phyloP scores from a whole-genome alignment of 2,113 vertebrate species.

The Varanus komodoensis region DNA sequence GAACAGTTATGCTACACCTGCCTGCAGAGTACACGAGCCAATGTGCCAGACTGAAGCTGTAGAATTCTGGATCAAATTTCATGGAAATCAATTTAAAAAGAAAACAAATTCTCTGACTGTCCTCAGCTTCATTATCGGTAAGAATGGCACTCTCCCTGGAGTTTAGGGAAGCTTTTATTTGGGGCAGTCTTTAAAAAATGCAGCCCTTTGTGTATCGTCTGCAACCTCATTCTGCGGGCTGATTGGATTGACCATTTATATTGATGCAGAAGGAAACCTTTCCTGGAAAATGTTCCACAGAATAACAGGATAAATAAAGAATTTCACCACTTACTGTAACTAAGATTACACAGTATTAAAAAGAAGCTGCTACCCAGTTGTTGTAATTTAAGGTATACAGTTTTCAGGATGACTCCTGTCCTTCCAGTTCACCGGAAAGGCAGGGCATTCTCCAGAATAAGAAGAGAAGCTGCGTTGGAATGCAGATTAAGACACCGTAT shows the following conservation, averaged over 20 bases:
- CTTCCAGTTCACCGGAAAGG: conserved; percentile 29
- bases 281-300: too few relatives aligned
- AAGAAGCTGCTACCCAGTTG: rapidly evolving
- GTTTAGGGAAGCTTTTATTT: neutral
- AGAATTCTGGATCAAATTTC: too few relatives aligned
- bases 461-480: conserved; percentile 9
- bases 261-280: neutral
- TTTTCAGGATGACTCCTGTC: conserved; percentile 29
- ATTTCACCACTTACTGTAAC: neutral
- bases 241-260: neutral
- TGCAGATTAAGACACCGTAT: neutral
- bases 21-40: too few relatives aligned
- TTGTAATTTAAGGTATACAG: neutral
- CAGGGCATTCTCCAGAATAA: neutral
- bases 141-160: neutral
- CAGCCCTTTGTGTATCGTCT: too few relatives aligned
- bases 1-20: too few relatives aligned
- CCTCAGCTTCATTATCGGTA: too few relatives aligned
- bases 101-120: too few relatives aligned
- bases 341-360: neutral
- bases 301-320: too few relatives aligned
- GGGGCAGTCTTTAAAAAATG: neutral
- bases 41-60: too few relatives aligned
- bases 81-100: too few relatives aligned
- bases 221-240: neutral